A percentile compares a stretch with the other conserved stretches of the same genome.
phyloP scores from a whole-genome alignment of 1,140 invertebrate genomes.

The Penaeus vannamei region DNA sequence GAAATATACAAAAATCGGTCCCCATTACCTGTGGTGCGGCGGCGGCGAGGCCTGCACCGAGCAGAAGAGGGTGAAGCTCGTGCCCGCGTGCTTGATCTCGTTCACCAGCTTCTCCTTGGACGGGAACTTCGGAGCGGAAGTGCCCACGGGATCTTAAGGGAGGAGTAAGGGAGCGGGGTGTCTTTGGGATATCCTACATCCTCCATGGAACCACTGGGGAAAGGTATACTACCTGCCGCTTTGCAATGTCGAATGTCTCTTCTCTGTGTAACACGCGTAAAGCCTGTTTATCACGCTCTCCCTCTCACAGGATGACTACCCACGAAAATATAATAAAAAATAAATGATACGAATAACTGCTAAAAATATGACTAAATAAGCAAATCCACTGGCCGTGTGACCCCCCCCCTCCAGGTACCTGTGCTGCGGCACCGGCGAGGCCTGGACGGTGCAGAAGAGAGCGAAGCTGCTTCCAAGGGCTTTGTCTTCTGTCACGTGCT shows the following conservation, averaged over 20 bases:
- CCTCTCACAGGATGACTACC: too few relatives aligned
- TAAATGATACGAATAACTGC: too few relatives aligned
- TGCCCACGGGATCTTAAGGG: slow-evolving; percentile 29
- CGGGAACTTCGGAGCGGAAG: slow-evolving; percentile 37
- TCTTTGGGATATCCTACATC: too few relatives aligned
- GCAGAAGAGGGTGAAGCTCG: slow-evolving; percentile 51
- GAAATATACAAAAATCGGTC: not conserved
- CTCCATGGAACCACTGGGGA: too few relatives aligned
- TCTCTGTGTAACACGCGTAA: too few relatives aligned
- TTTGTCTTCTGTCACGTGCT: slow-evolving; percentile 67
- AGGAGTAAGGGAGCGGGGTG: too few relatives aligned
- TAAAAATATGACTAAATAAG: too few relatives aligned
- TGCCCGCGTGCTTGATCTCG: not conserved
- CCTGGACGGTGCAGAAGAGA: slow-evolving; percentile 78
- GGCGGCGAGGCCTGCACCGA: slow-evolving; percentile 54
- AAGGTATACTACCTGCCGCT: too few relatives aligned
- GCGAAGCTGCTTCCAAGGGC: slow-evolving; percentile 71
- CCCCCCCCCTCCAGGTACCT: slow-evolving; percentile 72
- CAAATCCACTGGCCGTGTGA: too few relatives aligned
- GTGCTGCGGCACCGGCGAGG: slow-evolving; percentile 79
- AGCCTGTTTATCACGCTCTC: too few relatives aligned
- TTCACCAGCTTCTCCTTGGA: slow-evolving; percentile 24
- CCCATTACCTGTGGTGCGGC: slow-evolving; percentile 31
- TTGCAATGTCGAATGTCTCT: too few relatives aligned
- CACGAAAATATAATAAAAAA: too few relatives aligned